Evolutionary conservation across 2,113 vertebrate genomes (phyloP).

Genomic region (Stigmatopora nigra): DNA sequence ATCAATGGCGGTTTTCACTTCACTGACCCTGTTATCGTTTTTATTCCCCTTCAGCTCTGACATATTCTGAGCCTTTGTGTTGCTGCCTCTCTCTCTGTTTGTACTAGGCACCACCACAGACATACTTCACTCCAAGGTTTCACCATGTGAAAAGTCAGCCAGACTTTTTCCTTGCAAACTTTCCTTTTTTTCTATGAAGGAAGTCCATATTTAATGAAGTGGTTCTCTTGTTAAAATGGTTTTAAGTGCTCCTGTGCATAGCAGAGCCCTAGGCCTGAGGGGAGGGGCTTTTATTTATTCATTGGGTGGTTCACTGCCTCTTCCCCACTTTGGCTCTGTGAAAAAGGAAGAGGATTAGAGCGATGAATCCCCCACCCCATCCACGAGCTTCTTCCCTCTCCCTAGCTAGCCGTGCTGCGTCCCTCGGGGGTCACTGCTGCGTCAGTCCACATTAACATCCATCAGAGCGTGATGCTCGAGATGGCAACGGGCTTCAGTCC

Average conservation of each 20-base stretch:
- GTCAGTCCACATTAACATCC: conserved; percentile 77
- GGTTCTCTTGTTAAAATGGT: conserved; percentile 72
- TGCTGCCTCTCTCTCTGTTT: conserved; percentile 27
- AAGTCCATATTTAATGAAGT: conserved; percentile 78
- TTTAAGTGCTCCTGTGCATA: conserved; percentile 70
- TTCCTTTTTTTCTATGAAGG: conserved; percentile 49
- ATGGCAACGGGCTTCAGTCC: conserved; percentile 40
- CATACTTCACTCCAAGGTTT: conserved; percentile 31
- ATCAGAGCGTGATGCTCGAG: conserved; percentile 69
- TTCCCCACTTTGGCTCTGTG: conserved; percentile 44
- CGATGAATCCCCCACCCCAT: conserved; percentile 33
- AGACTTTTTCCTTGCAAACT: conserved; percentile 50
- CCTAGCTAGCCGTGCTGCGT: conserved; percentile 46
- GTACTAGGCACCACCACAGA: conserved; percentile 9
- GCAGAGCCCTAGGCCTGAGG: conserved; percentile 54
- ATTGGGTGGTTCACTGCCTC: conserved; percentile 67
- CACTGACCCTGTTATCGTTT: conserved; percentile 43
- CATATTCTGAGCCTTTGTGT: conserved; percentile 45
- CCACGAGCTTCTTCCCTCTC: conserved; percentile 31
- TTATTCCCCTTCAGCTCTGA: conserved; percentile 22
- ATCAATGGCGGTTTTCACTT: conserved; percentile 39
- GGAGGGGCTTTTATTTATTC: conserved; percentile 70
- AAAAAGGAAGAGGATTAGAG: conserved; percentile 64
- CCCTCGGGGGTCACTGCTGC: conserved; percentile 65
- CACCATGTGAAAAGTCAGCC: conserved; percentile 56